These are phyloP conservation scores for Trematomus bernacchii DNA, from an alignment of 2,797 vertebrate species.

Conservation along the genomic window DNA sequence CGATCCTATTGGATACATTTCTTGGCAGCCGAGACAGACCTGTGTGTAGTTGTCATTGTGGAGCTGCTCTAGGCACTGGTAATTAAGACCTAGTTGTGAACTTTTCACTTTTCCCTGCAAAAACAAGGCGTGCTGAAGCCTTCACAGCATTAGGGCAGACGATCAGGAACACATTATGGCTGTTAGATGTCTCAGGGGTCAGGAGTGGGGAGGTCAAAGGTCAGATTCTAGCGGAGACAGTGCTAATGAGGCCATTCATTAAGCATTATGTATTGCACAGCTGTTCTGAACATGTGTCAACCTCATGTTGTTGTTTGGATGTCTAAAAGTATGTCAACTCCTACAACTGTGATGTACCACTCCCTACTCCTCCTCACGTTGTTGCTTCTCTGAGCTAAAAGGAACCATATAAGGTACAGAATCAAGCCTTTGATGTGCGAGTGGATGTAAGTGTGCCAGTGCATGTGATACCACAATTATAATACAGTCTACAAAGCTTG, in stretches of 20 bases:
- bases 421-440: conserved; percentile 43
- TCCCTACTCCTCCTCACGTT: conserved; percentile 30
- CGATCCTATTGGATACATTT: conserved; percentile 62
- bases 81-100: conserved; percentile 68
- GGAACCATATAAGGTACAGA: conserved; percentile 59
- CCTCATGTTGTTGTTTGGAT: conserved; percentile 45
- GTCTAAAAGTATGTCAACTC: conserved; percentile 43
- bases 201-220: conserved; percentile 56
- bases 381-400: conserved; percentile 40
- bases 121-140: conserved; percentile 46
- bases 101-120: conserved; percentile 55
- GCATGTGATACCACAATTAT: conserved; percentile 14
- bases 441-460: conserved; percentile 4
- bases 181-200: conserved; percentile 46
- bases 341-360: conserved; percentile 31
- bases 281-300: conserved; percentile 44
- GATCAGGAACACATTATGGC: conserved; percentile 41
- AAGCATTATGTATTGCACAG: conserved; percentile 40
- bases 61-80: conserved; percentile 43
- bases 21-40: conserved; percentile 57
- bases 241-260: conserved; percentile 66
- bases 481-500: conserved; percentile 22
- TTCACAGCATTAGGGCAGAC: conserved; percentile 52
- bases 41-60: conserved; percentile 59
- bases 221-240: conserved; percentile 45